These are phyloP conservation scores for Papilio dardanus DNA, from an alignment of 1,140 invertebrate genomes.

Conservation along the genomic window DNA sequence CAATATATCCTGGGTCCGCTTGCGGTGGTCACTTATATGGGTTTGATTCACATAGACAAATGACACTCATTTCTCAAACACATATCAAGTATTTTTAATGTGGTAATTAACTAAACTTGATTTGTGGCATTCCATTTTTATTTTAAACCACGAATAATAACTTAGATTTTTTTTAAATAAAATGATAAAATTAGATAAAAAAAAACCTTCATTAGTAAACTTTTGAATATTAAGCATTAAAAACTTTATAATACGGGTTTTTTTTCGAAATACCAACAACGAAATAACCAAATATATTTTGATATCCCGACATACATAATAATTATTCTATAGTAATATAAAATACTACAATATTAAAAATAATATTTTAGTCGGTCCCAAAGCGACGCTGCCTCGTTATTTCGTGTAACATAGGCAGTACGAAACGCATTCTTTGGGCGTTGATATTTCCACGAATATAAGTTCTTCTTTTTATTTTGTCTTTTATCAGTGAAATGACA, in stretches of 20 bases:
- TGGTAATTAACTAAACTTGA: neutral
- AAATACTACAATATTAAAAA: neutral
- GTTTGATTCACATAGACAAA: neutral
- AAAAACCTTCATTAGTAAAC: too few relatives aligned
- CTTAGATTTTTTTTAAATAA: neutral
- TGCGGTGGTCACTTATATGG: neutral
- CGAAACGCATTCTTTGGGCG: neutral
- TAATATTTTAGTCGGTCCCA: neutral
- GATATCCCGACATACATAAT: too few relatives aligned
- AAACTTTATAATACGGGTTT: too few relatives aligned
- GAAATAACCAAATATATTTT: neutral
- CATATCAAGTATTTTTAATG: slow-evolving; percentile 1
- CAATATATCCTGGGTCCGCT: neutral
- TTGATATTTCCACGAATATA: neutral
- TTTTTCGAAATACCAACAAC: too few relatives aligned
- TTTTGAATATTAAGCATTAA: too few relatives aligned
- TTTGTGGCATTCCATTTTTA: neutral
- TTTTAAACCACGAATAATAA: neutral
- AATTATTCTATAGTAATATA: neutral
- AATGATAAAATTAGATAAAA: too few relatives aligned
- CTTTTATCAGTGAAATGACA: neutral
- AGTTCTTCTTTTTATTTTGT: neutral
- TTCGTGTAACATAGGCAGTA: neutral
- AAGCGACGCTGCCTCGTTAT: neutral
- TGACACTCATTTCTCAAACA: neutral